Base-by-base conservation (phyloP, 2,888 invertebrate species). In the Athalia circularis region DNA sequence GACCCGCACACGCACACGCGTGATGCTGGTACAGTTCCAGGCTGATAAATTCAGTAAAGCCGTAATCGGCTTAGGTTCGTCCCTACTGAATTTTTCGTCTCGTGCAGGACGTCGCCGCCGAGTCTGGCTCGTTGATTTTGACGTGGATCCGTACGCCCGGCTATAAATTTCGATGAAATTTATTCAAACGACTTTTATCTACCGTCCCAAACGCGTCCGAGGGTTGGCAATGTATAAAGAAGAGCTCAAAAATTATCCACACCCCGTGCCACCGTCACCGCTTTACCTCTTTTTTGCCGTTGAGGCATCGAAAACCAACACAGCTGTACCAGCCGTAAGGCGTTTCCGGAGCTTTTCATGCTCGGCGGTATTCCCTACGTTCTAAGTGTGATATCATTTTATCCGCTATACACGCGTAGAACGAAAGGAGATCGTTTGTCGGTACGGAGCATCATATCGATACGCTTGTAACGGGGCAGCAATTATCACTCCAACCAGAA, bases 401-500 rank as follows among this genome's bases (percentile, higher is more conserved):
- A 29, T 29, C 29, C 29, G 29, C 2, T 29, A 29, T 29, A 29
- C 29, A 29, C 29, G 29, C 29, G 29, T 29, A 29, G 29, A 29
- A 29, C 29, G 29, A 29, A 29, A 29, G 29, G 29, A 29, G 29
- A 29, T 29, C 75, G 43, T 15, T 50, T 13, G 48, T 11, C 29
- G 75, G 29, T 61, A 50, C 13, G 11, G 50, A 48, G 75, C 64
- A 75, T 75, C 62, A 62, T 61, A 75, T 75, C 75, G 62, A 62
- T 61, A 62, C 75, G 62, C 75, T 29, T 29, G 75, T 75, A 75
- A 61, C 75, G 62, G 75, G 62, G 48, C 75, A 50, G 75, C 75
- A 75, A 75, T 88, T 88, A 88, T 87, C 87, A 84, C 85, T 83
- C 86, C 80, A 84, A 85, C 85, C 85, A 81, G 85, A 86, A 86